phyloP scores from a whole-genome alignment of 2,888 invertebrate species.

The Adelphocoris suturalis region DNA sequence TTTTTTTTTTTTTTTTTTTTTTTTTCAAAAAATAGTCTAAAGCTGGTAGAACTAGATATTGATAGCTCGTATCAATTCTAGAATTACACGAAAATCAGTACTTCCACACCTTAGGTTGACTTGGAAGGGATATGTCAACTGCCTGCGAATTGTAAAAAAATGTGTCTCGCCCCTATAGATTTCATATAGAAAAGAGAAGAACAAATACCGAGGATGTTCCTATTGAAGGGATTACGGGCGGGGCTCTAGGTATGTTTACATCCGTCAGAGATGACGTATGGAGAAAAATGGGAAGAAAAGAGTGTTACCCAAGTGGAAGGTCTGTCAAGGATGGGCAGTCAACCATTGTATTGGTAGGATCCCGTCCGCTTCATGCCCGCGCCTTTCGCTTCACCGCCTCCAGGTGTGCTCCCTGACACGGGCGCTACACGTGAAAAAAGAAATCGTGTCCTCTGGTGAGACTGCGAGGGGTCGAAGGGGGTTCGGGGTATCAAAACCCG shows the following conservation, averaged over 20 bases:
- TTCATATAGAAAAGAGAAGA: background rate
- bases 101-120: too few relatives aligned
- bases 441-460: background rate
- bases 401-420: background rate
- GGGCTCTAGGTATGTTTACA: conserved; percentile 7
- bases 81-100: too few relatives aligned
- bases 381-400: conserved; percentile 8
- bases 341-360: conserved; percentile 39
- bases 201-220: background rate
- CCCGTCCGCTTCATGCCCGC: conserved; percentile 18
- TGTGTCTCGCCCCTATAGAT: too few relatives aligned
- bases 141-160: too few relatives aligned
- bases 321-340: conserved; percentile 28
- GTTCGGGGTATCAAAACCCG: background rate
- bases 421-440: background rate
- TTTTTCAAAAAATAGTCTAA: too few relatives aligned
- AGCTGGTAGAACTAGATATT: too few relatives aligned
- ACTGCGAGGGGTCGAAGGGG: background rate
- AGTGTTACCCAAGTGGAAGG: conserved; percentile 19
- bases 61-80: too few relatives aligned
- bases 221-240: background rate
- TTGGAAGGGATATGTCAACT: too few relatives aligned
- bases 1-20: too few relatives aligned
- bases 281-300: conserved; percentile 35
- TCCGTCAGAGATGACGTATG: background rate